Evolutionary conservation across 2,797 vertebrate species (phyloP).

Genomic region (Hydrolagus colliei): DNA sequence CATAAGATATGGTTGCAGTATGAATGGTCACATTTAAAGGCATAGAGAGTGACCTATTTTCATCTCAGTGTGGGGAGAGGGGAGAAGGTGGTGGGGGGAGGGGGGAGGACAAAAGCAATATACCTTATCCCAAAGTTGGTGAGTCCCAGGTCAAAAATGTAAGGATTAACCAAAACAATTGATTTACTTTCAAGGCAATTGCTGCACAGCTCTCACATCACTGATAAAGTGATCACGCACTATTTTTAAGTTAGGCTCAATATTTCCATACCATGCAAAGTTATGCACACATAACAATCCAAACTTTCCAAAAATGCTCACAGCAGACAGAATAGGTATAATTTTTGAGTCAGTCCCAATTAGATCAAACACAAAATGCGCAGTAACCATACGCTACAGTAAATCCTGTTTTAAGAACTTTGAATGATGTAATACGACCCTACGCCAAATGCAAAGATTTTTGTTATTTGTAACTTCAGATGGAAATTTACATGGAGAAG

Average conservation of each 20-base stretch:
- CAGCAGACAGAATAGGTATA: neutral
- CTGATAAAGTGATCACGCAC: neutral
- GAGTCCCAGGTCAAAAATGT: neutral
- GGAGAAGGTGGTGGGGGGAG: neutral
- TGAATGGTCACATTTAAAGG: conserved; percentile 46
- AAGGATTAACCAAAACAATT: neutral
- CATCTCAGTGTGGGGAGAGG: neutral
- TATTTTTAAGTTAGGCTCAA: neutral
- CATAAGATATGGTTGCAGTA: neutral
- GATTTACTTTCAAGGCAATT: neutral
- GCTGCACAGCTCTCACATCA: neutral
- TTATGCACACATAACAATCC: neutral
- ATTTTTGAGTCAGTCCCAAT: neutral
- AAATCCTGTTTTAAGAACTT: too few species aligned
- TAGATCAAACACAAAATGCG: neutral
- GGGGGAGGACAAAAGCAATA: neutral
- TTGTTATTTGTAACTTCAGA: too few species aligned
- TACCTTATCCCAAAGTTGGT: neutral
- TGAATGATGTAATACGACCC: too few species aligned
- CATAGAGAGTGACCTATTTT: neutral
- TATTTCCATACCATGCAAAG: neutral
- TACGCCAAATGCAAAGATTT: too few species aligned
- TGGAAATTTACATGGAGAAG: too few species aligned
- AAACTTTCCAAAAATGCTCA: too few species aligned
- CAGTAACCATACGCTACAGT: too few species aligned